phyloP scores from a whole-genome alignment of 2,113 vertebrate genomes.

The Anarrhichthys ocellatus region DNA sequence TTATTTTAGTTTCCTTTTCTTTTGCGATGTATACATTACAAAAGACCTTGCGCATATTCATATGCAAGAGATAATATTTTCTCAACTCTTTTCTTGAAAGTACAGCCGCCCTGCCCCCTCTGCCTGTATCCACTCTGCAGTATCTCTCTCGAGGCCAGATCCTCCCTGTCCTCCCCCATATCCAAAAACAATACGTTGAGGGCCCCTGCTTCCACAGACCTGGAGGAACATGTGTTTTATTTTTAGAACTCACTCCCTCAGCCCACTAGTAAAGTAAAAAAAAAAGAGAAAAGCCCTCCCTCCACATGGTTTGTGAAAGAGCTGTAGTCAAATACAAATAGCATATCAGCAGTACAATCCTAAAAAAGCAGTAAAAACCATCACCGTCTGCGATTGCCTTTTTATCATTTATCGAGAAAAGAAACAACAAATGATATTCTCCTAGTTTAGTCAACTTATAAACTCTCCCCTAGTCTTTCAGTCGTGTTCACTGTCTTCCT shows the following conservation, averaged over 20 bases:
- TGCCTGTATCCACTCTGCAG: constrained; percentile 53
- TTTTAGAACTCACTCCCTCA: constrained; percentile 80
- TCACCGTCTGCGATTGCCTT: neutral
- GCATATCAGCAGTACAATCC: constrained; percentile 15
- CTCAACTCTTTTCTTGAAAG: constrained; percentile 36
- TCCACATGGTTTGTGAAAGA: constrained; percentile 64
- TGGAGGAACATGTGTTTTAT: constrained; percentile 84
- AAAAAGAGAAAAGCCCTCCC: constrained; percentile 57
- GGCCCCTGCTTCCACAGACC: constrained; percentile 77
- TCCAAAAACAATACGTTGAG: constrained; percentile 81
- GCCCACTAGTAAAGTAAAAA: constrained; percentile 66
- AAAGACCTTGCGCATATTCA: neutral
- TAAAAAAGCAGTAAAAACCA: constrained; percentile 35
- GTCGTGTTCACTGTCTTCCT: constrained; percentile 19
- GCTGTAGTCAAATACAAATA: constrained; percentile 47
- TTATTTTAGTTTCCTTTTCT: neutral
- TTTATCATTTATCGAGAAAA: constrained; percentile 1
- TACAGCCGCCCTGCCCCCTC: constrained; percentile 36
- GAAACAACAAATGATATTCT: neutral
- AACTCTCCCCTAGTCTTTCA: constrained; percentile 7
- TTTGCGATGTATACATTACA: neutral
- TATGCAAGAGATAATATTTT: constrained; percentile 25
- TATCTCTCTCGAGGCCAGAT: constrained; percentile 62
- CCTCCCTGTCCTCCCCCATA: constrained; percentile 76
- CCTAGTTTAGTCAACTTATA: neutral